These are phyloP conservation scores for Fopius arisanus DNA, from an alignment of 1,140 invertebrate genomes.

Conservation along the genomic window DNA sequence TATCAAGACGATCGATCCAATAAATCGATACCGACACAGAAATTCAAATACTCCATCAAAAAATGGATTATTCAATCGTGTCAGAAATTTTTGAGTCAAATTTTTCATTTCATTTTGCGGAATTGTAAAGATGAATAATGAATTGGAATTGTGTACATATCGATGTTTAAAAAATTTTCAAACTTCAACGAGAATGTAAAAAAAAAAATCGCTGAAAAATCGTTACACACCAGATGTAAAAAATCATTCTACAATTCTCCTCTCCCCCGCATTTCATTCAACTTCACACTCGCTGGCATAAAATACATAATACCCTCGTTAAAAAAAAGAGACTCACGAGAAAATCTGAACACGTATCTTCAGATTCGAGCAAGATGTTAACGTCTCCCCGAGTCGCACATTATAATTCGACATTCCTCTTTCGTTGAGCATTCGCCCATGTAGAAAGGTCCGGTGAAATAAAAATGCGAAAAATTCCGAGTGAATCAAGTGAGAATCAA, in stretches of 20 bases:
- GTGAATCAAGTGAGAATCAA: neutral
- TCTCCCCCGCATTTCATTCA: neutral
- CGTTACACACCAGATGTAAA: no score
- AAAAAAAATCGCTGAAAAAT: no score
- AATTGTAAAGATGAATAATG: no score
- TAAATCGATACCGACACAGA: no score
- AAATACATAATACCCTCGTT: neutral
- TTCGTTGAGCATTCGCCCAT: neutral
- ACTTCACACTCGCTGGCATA: neutral
- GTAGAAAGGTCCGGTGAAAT: neutral
- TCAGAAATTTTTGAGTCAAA: no score
- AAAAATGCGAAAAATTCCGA: neutral
- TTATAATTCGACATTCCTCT: constrained; percentile 11
- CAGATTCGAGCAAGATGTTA: constrained; percentile 32
- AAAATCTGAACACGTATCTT: constrained; percentile 11
- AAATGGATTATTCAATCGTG: no score
- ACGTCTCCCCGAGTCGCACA: constrained; percentile 18
- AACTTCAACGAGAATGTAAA: no score
- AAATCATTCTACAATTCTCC: neutral
- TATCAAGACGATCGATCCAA: no score
- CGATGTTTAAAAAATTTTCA: no score
- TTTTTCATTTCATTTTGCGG: no score
- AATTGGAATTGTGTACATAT: no score
- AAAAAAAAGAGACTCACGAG: neutral
- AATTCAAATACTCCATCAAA: no score